These are phyloP conservation scores for human (Homo sapiens) DNA, from an alignment of 2,113 vertebrate species.

Conservation along the genomic window GRCh38 chr20:16131501-16132000, in stretches of 20 bases:
- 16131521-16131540: not conserved
- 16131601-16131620: not conserved
- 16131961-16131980: not conserved
- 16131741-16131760: not conserved
- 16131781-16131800: conserved; percentile 13
- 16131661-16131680: not conserved
- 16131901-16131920: not conserved
- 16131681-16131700: not conserved
- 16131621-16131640: not conserved
- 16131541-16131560: not conserved
- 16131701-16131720: not conserved
- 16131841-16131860: not conserved
- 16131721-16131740: not conserved
- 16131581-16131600: not conserved
- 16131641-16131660: not conserved
- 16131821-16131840: not conserved
- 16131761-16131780: not conserved
- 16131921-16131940: not conserved
- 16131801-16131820: not conserved
- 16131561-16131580: not conserved
- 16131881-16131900: not conserved
- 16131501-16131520: not conserved
- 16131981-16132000: not conserved
- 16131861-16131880: not conserved
- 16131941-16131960: not conserved